phyloP scores from a whole-genome alignment of 1,140 invertebrate species.

The Drosophila cardini region DNA sequence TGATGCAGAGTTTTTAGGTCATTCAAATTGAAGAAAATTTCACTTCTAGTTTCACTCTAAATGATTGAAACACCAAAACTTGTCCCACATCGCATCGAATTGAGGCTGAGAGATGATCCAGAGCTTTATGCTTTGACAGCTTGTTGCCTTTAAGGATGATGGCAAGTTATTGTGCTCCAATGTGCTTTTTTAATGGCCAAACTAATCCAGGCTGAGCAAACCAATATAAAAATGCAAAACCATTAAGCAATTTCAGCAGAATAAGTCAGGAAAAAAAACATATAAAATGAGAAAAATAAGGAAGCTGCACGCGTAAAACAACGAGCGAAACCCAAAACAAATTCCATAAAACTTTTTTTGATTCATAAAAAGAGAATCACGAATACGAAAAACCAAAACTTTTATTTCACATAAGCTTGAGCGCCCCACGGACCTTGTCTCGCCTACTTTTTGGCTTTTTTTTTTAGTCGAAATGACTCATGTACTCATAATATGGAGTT shows the following conservation, averaged over 20 bases:
- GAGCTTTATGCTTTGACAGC: conserved; percentile 3
- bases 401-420: conserved; percentile 48
- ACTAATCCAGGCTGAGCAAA: conserved; percentile 15
- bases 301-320: conserved; percentile 20
- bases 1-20: no score
- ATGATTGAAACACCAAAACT: neutral
- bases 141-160: conserved; percentile 2
- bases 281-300: conserved; percentile 20
- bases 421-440: neutral
- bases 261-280: neutral
- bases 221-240: conserved; percentile 42
- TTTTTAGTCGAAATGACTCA: conserved; percentile 27
- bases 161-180: neutral
- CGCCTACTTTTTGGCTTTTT: conserved; percentile 24
- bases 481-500: neutral
- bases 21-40: no score
- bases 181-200: conserved; percentile 25
- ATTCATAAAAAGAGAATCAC: conserved; percentile 49
- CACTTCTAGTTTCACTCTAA: no score
- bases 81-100: conserved; percentile 1
- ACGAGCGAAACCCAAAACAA: conserved; percentile 31
- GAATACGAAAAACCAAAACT: conserved; percentile 27
- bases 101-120: conserved; percentile 6
- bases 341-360: conserved; percentile 57
- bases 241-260: conserved; percentile 36